Evolutionary conservation across 2,888 invertebrate genomes (phyloP).

Genomic region (Ferrisia virgata): DNA sequence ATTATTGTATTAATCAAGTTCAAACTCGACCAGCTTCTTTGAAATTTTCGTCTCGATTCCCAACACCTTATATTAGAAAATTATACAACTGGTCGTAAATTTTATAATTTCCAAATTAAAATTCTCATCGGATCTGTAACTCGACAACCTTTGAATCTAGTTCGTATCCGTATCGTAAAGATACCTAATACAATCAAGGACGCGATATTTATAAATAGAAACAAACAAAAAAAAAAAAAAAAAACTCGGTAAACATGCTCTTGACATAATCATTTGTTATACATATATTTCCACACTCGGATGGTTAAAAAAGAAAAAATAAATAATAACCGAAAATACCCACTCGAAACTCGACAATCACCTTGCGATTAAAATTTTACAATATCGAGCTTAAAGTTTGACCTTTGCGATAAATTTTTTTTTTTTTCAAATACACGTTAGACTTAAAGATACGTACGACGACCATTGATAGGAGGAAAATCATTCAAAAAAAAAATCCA

Average conservation of each 20-base stretch:
- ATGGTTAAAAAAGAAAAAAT: not conserved
- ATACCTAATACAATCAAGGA: not conserved
- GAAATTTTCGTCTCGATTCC: not conserved
- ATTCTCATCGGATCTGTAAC: not conserved
- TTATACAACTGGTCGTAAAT: not conserved
- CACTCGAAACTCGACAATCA: not conserved
- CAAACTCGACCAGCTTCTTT: no score
- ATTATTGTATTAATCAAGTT: not conserved
- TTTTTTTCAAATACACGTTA: not conserved
- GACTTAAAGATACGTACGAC: not conserved
- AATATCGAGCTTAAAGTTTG: slow-evolving; percentile 14
- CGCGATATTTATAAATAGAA: not conserved
- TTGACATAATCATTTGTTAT: not conserved
- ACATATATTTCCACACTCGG: not conserved
- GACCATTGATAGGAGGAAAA: not conserved
- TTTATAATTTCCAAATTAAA: not conserved
- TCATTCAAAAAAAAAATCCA: not conserved
- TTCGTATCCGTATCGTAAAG: not conserved
- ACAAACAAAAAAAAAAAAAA: not conserved
- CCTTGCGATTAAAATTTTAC: slow-evolving; percentile 11
- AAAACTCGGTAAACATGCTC: not conserved
- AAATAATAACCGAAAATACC: not conserved
- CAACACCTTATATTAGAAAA: not conserved
- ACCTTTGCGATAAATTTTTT: not conserved
- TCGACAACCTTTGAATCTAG: slow-evolving; percentile 14